Evolutionary conservation across 2,888 invertebrate genomes (phyloP).

Genomic region (Harmothoe impar): DNA sequence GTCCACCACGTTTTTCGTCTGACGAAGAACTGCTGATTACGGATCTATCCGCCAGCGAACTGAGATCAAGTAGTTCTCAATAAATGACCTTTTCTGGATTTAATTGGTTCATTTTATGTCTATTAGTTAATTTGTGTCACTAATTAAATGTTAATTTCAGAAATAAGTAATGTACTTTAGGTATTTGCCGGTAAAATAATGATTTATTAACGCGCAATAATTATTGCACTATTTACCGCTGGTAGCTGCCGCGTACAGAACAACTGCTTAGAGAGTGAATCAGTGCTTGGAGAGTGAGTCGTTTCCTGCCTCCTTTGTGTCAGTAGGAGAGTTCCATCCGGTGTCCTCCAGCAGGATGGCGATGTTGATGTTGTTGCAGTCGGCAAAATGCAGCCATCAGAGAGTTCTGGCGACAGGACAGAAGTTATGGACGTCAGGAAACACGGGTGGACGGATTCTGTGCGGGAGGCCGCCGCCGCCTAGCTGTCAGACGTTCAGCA

Average conservation of each 20-base stretch:
- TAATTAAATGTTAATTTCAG: too few relatives aligned
- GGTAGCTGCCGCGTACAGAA: too few relatives aligned
- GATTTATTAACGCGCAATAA: too few relatives aligned
- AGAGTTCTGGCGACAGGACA: not conserved
- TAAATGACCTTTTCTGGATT: too few relatives aligned
- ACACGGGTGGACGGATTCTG: not conserved
- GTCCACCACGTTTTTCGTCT: constrained; percentile 43
- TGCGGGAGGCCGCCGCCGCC: not conserved
- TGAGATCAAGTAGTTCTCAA: not conserved
- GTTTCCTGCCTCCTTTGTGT: too few relatives aligned
- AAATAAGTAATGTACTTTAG: too few relatives aligned
- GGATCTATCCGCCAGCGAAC: not conserved
- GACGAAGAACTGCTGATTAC: not conserved
- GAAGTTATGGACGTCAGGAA: not conserved
- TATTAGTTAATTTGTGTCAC: too few relatives aligned
- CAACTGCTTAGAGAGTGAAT: too few relatives aligned
- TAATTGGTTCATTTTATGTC: too few relatives aligned
- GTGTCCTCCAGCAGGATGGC: not conserved
- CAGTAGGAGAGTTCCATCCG: not conserved
- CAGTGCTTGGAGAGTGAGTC: not conserved
- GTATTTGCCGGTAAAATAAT: too few relatives aligned
- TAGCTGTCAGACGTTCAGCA: not conserved
- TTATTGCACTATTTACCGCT: too few relatives aligned
- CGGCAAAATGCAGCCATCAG: not conserved
- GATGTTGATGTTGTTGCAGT: constrained; percentile 21